These are phyloP conservation scores for Itoplectis maculator DNA, from an alignment of 2,888 invertebrate genomes.

Conservation along the genomic window DNA sequence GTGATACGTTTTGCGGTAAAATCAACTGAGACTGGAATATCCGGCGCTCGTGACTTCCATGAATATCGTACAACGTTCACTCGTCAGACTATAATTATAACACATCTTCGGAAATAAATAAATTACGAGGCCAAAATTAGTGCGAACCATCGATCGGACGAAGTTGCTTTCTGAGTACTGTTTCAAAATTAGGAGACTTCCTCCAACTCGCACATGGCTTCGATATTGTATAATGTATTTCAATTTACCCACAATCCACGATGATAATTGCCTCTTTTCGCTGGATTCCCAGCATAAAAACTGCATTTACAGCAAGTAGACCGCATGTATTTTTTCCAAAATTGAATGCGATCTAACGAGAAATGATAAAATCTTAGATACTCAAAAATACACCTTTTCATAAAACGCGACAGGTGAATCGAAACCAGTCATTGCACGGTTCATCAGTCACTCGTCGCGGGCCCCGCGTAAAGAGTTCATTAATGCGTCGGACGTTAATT, in stretches of 20 bases:
- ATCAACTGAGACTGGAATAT: too few species aligned
- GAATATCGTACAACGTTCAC: too few species aligned
- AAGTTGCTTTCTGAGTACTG: background rate
- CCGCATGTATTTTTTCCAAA: too few species aligned
- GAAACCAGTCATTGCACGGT: background rate
- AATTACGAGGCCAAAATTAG: background rate
- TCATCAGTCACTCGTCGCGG: background rate
- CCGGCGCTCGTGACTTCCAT: too few species aligned
- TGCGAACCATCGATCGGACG: background rate
- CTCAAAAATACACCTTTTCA: background rate
- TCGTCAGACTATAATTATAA: background rate
- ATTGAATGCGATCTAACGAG: too few species aligned
- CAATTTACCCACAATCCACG: too few species aligned
- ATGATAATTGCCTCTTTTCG: too few species aligned
- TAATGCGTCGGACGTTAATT: slow-evolving; percentile 57
- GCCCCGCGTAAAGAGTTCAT: slow-evolving; percentile 41
- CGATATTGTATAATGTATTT: background rate
- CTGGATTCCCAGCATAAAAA: too few species aligned
- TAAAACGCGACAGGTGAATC: background rate
- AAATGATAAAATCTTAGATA: too few species aligned
- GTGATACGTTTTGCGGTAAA: too few species aligned
- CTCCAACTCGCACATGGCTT: background rate
- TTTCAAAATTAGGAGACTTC: background rate
- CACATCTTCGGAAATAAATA: background rate
- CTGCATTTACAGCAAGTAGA: too few species aligned